Base-by-base conservation (phyloP, 2,113 vertebrate genomes). In the Nannobrachium achirus region DNA sequence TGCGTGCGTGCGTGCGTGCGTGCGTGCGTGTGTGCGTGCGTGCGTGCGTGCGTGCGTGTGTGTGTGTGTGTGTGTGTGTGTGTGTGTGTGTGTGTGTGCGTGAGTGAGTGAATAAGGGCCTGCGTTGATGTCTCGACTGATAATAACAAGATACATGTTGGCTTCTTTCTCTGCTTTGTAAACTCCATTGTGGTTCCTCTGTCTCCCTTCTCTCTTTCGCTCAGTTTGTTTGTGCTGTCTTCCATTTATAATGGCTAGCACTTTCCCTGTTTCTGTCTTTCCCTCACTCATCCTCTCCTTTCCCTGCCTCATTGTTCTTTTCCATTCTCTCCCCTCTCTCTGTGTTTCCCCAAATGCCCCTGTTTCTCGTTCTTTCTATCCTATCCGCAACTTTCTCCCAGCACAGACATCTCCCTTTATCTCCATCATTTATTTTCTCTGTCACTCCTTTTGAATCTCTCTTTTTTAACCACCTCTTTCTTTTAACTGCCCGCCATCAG, bases 121-220 rank as follows among this genome's bases (percentile, higher is more conserved):
- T 10, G 55, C 16, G 61, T 76, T 6, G 13, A 79, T 38, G 69
- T 77, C 84, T 81, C 69, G 67, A 14, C 78, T 58, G 80, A 84
- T 76, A 86, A 61, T 56, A 73, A 70, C 63, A 55, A 61, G 72
- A 78, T 71, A 69, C 76, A 79, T 40, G 63, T 46, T 75, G 42
- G 66, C 48, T 5, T 75, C 19, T 66, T 40, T 73, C 56, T 60
- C 70, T 72, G 41, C 46, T 78, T 66, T 74, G 55, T 78, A 79
- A 79, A 75, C 62, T 67, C 15, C 45, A 20, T 6, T 71, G 51
- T 50, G 33, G 15, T 48, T 66, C 33, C 1, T 33, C 25, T 33
- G 25, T 33, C 25, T 56, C 56, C 51, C 9, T 18, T 9, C 2
- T 53, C 1, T 46, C 15, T 51, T 15, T 63, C 25, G 49, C 45